Conservation (phyloP, 2,797 vertebrate genomes). For the Adrianichthys oophorus region DNA sequence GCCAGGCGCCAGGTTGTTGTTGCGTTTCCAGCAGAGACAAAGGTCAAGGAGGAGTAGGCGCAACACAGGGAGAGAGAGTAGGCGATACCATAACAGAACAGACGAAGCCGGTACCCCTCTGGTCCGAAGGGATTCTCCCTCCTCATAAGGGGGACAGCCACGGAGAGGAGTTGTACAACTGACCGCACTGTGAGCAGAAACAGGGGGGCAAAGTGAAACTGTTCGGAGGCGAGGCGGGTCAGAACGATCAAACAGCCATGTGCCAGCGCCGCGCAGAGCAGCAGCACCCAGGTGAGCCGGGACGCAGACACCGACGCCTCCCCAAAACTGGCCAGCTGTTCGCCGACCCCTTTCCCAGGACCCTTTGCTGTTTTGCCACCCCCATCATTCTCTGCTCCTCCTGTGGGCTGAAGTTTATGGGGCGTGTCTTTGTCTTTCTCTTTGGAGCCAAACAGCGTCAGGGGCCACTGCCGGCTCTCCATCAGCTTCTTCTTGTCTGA, state of each 20-base stretch:
- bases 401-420: slow-evolving; percentile 31
- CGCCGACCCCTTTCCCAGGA: slow-evolving; percentile 70
- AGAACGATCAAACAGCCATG: slow-evolving; percentile 91
- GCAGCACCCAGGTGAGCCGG: slow-evolving; percentile 87
- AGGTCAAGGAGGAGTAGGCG: slow-evolving; percentile 91
- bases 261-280: slow-evolving; percentile 89
- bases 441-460: slow-evolving; percentile 84
- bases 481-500: slow-evolving; percentile 86
- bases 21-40: slow-evolving; percentile 88
- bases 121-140: slow-evolving; percentile 92
- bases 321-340: slow-evolving; percentile 84
- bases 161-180: slow-evolving; percentile 85
- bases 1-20: slow-evolving; percentile 94
- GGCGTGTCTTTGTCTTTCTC: slow-evolving; percentile 66
- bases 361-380: slow-evolving; percentile 52
- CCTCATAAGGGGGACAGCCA: slow-evolving; percentile 85
- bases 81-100: slow-evolving; percentile 90
- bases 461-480: slow-evolving; percentile 77
- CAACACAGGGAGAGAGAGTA: slow-evolving; percentile 96
- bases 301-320: slow-evolving; percentile 87
- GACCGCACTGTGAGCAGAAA: slow-evolving; percentile 94
- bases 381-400: slow-evolving; percentile 48
- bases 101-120: slow-evolving; percentile 85
- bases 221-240: slow-evolving; percentile 87
- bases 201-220: slow-evolving; percentile 89